Conservation (phyloP, 2,113 vertebrate genomes). For the Microtus richardsoni region DNA sequence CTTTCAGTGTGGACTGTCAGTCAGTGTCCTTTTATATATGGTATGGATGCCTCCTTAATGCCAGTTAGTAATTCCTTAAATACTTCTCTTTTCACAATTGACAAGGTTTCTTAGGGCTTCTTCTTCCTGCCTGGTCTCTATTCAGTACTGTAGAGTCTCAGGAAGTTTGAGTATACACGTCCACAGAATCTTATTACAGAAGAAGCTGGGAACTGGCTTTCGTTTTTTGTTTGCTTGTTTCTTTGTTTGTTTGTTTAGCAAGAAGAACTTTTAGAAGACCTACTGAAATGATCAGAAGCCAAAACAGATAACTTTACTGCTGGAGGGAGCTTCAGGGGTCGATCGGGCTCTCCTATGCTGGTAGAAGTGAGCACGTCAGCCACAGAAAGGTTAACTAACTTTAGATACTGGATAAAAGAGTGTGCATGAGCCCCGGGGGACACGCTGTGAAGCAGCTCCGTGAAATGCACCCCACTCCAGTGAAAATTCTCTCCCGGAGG, state of each 20-base stretch:
- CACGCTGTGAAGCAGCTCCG: not conserved
- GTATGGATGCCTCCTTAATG: not conserved
- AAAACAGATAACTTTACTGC: constrained; percentile 32
- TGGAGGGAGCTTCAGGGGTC: not conserved
- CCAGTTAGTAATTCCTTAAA: not conserved
- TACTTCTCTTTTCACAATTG: not conserved
- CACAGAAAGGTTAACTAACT: not conserved
- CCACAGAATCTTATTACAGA: constrained; percentile 21
- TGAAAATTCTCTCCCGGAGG: not conserved
- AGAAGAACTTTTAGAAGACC: constrained; percentile 17
- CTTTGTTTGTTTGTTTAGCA: not conserved
- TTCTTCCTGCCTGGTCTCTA: not conserved
- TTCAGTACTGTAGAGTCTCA: not conserved
- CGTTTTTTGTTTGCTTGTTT: not conserved
- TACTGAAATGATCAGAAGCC: not conserved
- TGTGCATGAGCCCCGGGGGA: not conserved
- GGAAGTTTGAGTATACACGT: too few species aligned
- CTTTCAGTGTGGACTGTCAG: not conserved
- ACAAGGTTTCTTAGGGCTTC: not conserved
- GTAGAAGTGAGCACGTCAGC: not conserved
- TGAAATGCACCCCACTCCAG: not conserved
- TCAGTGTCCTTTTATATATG: not conserved
- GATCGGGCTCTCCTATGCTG: not conserved
- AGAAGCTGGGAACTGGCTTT: not conserved
- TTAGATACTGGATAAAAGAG: not conserved